A percentile compares a stretch with the other conserved stretches of the same genome.
These are phyloP conservation scores for Thereva unica DNA, from an alignment of 2,888 invertebrate species.

Conservation along the genomic window DNA sequence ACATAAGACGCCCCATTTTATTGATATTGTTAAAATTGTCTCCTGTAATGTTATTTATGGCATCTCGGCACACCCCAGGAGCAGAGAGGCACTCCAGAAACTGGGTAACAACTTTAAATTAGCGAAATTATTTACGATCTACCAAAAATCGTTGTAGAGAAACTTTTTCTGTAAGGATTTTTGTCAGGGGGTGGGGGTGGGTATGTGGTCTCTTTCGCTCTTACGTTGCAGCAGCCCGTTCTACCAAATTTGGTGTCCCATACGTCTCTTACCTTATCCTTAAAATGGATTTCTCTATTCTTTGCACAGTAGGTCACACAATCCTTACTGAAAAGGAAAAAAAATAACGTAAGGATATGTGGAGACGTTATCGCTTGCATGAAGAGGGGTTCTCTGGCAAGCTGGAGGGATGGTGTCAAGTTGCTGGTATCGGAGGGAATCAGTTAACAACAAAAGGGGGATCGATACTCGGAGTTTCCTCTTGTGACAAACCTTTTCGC, in stretches of 20 bases:
- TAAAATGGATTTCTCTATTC: too few relatives aligned
- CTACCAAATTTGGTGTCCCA: too few relatives aligned
- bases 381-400: background rate
- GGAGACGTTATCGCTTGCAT: too few relatives aligned
- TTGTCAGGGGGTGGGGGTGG: too few relatives aligned
- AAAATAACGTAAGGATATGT: too few relatives aligned
- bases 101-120: conserved; percentile 9
- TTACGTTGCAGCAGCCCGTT: too few relatives aligned
- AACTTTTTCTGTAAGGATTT: too few relatives aligned
- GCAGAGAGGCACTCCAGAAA: background rate
- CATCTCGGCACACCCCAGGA: background rate
- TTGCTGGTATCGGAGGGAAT: background rate
- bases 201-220: too few relatives aligned
- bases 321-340: too few relatives aligned
- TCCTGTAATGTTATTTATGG: conserved; percentile 14
- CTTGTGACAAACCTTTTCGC: conserved; percentile 6
- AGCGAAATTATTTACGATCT: conserved; percentile 11
- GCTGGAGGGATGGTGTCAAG: background rate
- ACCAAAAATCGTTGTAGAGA: background rate
- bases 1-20: conserved; percentile 1
- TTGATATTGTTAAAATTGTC: conserved; percentile 11
- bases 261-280: too few relatives aligned
- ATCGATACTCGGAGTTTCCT: conserved; percentile 9
- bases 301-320: too few relatives aligned
- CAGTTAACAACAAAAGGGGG: background rate